These are phyloP conservation scores for Hoplodrina ambigua DNA, from an alignment of 2,888 invertebrate species.

Conservation along the genomic window DNA sequence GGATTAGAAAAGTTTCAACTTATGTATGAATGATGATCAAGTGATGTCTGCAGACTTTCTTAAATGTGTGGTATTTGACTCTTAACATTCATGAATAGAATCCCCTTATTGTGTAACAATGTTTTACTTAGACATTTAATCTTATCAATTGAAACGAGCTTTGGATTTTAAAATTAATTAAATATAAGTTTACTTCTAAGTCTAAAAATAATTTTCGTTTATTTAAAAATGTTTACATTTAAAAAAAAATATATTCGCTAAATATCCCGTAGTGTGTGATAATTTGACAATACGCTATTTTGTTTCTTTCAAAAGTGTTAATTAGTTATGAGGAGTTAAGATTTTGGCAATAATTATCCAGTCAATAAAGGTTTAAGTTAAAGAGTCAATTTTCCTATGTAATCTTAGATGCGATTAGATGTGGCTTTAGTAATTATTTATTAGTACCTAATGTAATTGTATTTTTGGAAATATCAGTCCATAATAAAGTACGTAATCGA, in stretches of 20 bases:
- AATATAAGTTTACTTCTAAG: too few relatives aligned
- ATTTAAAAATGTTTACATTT: too few relatives aligned
- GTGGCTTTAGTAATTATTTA: constrained; percentile 53
- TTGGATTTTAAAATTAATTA: neutral
- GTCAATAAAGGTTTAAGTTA: constrained; percentile 21
- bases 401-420: constrained; percentile 37
- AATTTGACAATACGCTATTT: neutral
- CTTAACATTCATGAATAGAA: constrained; percentile 17
- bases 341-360: neutral
- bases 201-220: too few relatives aligned
- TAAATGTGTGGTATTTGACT: constrained; percentile 30
- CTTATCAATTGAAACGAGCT: neutral
- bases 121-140: neutral
- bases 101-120: neutral
- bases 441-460: constrained; percentile 35
- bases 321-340: too few relatives aligned
- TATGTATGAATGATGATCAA: constrained; percentile 4
- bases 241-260: too few relatives aligned
- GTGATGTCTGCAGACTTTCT: constrained; percentile 2
- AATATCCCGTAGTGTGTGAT: too few relatives aligned
- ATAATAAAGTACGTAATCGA: constrained; percentile 51
- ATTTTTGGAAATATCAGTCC: constrained; percentile 43
- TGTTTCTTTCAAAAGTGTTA: neutral
- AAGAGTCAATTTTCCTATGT: constrained; percentile 28
- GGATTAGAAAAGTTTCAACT: neutral